These are phyloP conservation scores for Plagodis pulveraria DNA, from an alignment of 2,888 invertebrate species.

Conservation along the genomic window DNA sequence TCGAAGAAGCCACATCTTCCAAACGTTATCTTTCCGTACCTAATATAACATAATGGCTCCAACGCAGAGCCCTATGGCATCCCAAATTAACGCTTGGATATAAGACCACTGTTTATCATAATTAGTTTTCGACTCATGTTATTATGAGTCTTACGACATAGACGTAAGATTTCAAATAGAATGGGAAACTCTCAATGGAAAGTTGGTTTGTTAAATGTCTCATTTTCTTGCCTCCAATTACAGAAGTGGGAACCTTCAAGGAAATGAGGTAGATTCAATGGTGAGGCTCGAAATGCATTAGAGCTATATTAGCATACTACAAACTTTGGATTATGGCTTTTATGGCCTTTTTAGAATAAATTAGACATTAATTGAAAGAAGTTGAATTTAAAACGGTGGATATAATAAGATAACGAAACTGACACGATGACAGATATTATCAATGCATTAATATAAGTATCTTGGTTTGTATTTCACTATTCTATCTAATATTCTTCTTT, in stretches of 20 bases:
- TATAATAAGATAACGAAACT: too few species aligned
- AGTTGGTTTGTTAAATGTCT: slow-evolving; percentile 22
- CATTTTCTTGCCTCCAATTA: slow-evolving; percentile 31
- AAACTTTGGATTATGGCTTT: background rate
- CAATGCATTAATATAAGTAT: too few species aligned
- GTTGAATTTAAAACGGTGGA: too few species aligned
- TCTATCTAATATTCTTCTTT: too few species aligned
- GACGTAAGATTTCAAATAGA: slow-evolving; percentile 8
- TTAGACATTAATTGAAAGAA: too few species aligned
- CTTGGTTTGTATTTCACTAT: too few species aligned
- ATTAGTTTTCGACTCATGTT: slow-evolving; percentile 13
- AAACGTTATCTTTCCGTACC: slow-evolving; percentile 17
- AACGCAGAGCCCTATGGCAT: slow-evolving; percentile 20
- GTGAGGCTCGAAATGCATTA: slow-evolving; percentile 15
- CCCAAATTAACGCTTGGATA: slow-evolving; percentile 27
- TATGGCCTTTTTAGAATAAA: background rate
- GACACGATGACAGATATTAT: too few species aligned
- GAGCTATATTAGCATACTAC: slow-evolving; percentile 25
- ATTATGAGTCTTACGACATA: slow-evolving; percentile 8
- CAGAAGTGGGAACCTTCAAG: slow-evolving; percentile 28
- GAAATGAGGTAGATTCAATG: slow-evolving; percentile 29
- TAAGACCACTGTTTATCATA: slow-evolving; percentile 25
- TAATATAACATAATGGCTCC: slow-evolving; percentile 24
- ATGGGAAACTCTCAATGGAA: slow-evolving; percentile 12
- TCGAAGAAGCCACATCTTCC: slow-evolving; percentile 9